phyloP scores from a whole-genome alignment of 2,797 vertebrate genomes.

The Periophthalmus magnuspinnatus region DNA sequence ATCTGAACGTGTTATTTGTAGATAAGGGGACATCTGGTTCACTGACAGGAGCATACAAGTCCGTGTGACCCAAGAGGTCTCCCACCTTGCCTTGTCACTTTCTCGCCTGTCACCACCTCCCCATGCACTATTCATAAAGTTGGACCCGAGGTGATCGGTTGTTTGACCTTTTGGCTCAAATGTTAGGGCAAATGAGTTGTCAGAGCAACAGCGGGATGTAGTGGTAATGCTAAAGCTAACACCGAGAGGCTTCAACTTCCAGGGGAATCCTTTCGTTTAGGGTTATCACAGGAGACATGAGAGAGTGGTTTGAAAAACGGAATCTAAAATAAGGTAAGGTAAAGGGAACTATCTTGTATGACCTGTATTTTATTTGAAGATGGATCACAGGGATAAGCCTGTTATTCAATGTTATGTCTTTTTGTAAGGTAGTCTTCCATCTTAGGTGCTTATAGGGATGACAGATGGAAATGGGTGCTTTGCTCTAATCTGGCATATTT shows the following conservation, averaged over 20 bases:
- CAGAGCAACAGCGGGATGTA: conserved; percentile 60
- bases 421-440: no score
- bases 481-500: no score
- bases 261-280: neutral
- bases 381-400: neutral
- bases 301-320: neutral
- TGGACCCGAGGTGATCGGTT: conserved; percentile 51
- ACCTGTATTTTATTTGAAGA: neutral
- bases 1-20: conserved; percentile 56
- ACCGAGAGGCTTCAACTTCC: conserved; percentile 10
- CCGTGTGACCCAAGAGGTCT: conserved; percentile 61
- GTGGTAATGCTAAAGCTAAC: conserved; percentile 55
- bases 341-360: neutral
- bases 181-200: conserved; percentile 81
- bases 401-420: no score
- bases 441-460: no score
- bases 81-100: conserved; percentile 48
- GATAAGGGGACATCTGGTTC: conserved; percentile 48
- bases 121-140: conserved; percentile 70
- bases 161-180: conserved; percentile 79
- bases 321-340: neutral
- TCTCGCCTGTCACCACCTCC: conserved; percentile 43
- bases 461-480: no score
- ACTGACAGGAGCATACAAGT: conserved; percentile 49
- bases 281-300: conserved; percentile 30